phyloP scores from a whole-genome alignment of 1,140 invertebrate genomes.

The Hydropsyche tenuis region DNA sequence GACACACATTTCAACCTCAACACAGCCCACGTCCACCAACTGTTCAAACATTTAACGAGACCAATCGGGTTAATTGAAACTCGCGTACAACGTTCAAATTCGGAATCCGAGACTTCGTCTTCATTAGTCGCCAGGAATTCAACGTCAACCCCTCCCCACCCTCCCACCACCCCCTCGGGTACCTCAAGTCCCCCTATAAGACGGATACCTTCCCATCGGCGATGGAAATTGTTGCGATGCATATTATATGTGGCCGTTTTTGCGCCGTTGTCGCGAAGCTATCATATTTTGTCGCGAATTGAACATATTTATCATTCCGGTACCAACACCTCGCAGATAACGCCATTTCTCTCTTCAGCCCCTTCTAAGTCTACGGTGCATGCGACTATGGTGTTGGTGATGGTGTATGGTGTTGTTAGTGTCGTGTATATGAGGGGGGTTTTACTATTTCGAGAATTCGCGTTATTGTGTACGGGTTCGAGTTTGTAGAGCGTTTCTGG shows the following conservation, averaged over 20 bases:
- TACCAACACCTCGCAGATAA: neutral
- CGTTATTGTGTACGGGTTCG: no score
- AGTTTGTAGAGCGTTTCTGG: no score
- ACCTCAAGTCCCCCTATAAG: neutral
- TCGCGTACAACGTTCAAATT: neutral
- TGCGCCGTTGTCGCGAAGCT: constrained; percentile 30
- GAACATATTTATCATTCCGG: constrained; percentile 34
- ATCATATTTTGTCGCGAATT: constrained; percentile 38
- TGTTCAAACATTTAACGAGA: neutral
- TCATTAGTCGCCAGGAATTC: neutral
- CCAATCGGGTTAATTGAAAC: neutral
- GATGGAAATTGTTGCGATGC: constrained; percentile 35
- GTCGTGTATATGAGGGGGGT: no score
- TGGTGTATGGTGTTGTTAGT: no score
- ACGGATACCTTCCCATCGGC: constrained; percentile 30
- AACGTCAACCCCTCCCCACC: neutral
- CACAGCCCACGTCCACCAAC: no score
- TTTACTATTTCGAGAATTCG: no score
- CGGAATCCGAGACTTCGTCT: neutral
- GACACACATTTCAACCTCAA: no score
- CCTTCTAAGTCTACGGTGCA: no score
- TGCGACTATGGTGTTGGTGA: neutral
- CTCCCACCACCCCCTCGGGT: neutral
- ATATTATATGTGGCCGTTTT: constrained; percentile 27
- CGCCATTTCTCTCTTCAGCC: no score